Percentiles rank a stretch among this genome's conserved stretches.
Evolutionary conservation across 2,797 vertebrate genomes (phyloP).

Genomic region (Sebastes diploproa): DNA sequence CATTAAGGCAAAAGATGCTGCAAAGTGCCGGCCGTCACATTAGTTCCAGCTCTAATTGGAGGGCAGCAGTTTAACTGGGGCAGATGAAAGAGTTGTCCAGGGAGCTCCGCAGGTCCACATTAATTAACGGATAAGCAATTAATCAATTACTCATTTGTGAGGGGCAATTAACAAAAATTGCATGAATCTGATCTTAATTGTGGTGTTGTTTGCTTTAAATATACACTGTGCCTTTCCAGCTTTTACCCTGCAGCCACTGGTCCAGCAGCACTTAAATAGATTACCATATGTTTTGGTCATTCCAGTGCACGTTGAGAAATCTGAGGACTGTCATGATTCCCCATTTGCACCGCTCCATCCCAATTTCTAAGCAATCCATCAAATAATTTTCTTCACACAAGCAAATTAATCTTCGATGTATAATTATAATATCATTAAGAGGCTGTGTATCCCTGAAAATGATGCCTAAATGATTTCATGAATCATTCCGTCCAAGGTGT

Average conservation of each 20-base stretch:
- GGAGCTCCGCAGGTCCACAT: conserved; percentile 48
- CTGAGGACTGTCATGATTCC: conserved; percentile 2
- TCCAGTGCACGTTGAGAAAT: conserved; percentile 19
- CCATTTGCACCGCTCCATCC: conserved; percentile 23
- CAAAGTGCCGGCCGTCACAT: conserved; percentile 18
- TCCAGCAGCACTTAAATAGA: neutral
- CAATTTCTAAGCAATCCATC: conserved; percentile 69
- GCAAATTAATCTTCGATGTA: conserved; percentile 68
- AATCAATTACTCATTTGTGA: conserved; percentile 70
- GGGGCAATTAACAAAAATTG: conserved; percentile 44
- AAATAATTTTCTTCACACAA: conserved; percentile 47
- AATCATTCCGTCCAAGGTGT: conserved; percentile 55
- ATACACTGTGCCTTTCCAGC: neutral
- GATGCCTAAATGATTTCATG: conserved; percentile 61
- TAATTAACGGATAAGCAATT: conserved; percentile 69
- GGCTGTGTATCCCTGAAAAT: conserved; percentile 55
- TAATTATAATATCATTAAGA: conserved; percentile 70
- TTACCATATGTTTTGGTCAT: conserved; percentile 25
- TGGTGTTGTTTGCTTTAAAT: conserved; percentile 26
- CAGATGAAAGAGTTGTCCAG: conserved; percentile 32
- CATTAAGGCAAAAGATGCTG: conserved; percentile 18
- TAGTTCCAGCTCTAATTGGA: conserved; percentile 56
- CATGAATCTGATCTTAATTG: conserved; percentile 39
- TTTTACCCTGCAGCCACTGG: neutral
- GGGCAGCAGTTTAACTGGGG: conserved; percentile 52